Base-by-base conservation (phyloP, 2,888 invertebrate species). In the Helicoverpa assulta region DNA sequence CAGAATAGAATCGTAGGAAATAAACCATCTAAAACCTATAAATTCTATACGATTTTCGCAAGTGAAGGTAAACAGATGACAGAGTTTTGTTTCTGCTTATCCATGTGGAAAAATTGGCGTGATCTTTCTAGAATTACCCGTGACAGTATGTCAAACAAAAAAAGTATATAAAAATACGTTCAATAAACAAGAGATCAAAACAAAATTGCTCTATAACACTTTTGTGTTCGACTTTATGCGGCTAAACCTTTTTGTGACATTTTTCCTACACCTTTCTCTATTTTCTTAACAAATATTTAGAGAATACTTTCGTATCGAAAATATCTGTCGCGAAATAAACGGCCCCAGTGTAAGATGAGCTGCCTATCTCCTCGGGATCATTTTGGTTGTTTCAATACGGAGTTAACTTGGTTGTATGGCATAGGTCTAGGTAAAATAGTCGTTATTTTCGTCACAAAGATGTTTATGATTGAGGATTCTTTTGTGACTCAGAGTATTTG, bases 381-480 rank as follows among this genome's bases (percentile, higher is more conserved):
- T 72, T 68, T 56, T 18, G 40, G 47, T 5, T 16, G 7, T 8
- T 67, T 72, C 43, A 70, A 71, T 18, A n/a, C 0, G n/a, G 21
- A 21, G 26, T 57, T 16, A 19, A 53, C 40, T 21, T 56, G 19
- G 60, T 59, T 64, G 19, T 61, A 55, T 53, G 70, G 18, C 19
- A 54, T n/a, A 53, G 77, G 7, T 73, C 77, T 58, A 47, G 4
- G 19, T 55, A 52, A 47, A 71, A 62, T 70, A 72, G 80, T 54
- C 57, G 69, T 73, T 70, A 69, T 74, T 81, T 77, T 64, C 61
- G 56, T 56, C 70, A 71, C 73, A 81, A 77, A 72, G 75, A 80
- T 78, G 77, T 69, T 71, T 80, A 81, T 80, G 81, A 82, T 81
- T 77, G 80, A 70, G 77, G 70, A 80, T 77, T 80, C 80, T 68